Conservation (phyloP, 1,140 invertebrate genomes). For the Pseudomyrmex gracilis region DNA sequence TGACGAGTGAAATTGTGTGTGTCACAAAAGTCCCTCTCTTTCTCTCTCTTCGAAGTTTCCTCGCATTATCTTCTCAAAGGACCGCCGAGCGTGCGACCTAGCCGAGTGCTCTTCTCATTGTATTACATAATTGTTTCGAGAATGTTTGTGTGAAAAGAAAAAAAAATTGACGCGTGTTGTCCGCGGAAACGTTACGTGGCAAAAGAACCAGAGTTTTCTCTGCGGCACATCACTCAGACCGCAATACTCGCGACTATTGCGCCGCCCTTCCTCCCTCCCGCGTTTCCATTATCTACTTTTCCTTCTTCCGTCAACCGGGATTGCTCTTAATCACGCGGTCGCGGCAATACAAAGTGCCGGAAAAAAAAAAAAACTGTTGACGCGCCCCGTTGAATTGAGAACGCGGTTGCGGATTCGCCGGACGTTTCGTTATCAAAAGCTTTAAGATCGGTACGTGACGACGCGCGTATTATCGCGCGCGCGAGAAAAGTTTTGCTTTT, state of each 20-base stretch:
- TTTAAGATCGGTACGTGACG: not conserved
- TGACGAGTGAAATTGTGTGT: constrained; percentile 2
- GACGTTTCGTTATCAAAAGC: not conserved
- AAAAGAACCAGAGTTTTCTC: not conserved
- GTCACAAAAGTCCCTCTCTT: constrained; percentile 8
- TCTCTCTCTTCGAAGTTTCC: no score
- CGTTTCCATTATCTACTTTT: constrained; percentile 16
- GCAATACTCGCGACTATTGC: not conserved
- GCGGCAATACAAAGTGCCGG: not conserved
- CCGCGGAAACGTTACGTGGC: constrained; percentile 8
- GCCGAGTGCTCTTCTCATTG: not conserved
- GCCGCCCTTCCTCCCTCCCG: not conserved
- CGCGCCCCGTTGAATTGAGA: not conserved
- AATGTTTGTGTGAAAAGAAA: no score
- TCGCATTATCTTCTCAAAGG: not conserved
- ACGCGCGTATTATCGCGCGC: no score
- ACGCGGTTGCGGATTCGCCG: not conserved
- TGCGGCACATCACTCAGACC: constrained; percentile 11
- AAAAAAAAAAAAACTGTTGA: constrained; percentile 12
- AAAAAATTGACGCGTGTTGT: constrained; percentile 1
- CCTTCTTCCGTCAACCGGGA: not conserved
- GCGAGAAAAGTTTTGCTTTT: not conserved
- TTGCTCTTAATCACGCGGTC: not conserved
- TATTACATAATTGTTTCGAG: constrained; percentile 8
- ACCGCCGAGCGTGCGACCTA: not conserved